Conservation (phyloP, 2,797 vertebrate species). For the Chelon labrosus region DNA sequence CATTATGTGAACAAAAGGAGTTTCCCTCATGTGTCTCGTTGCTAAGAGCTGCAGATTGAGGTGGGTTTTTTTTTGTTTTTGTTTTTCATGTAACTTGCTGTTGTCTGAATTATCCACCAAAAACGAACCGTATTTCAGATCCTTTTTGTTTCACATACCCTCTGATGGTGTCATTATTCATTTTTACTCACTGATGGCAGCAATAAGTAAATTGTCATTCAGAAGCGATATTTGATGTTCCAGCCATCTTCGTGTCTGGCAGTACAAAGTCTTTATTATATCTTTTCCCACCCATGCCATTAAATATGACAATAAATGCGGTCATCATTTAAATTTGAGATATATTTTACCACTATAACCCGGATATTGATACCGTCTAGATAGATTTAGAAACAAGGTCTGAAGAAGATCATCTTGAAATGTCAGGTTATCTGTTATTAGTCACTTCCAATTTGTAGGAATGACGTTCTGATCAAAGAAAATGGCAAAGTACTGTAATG, state of each 20-base stretch:
- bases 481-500: neutral
- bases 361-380: no score
- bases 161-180: neutral
- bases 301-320: neutral
- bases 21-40: slow-evolving; percentile 13
- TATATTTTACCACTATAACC: neutral
- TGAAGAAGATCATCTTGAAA: neutral
- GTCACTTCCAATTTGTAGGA: neutral
- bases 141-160: neutral
- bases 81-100: neutral
- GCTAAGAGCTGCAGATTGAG: neutral
- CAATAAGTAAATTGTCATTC: no score
- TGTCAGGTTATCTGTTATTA: neutral
- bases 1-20: neutral
- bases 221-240: neutral
- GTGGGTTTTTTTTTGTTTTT: neutral
- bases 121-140: neutral
- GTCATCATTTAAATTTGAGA: neutral
- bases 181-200: neutral
- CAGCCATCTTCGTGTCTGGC: no score
- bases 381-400: no score
- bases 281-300: neutral
- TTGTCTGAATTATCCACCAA: neutral
- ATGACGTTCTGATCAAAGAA: neutral
- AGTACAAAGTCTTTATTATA: no score